Conservation (phyloP, 2,113 vertebrate genomes). For the Zapornia atra region DNA sequence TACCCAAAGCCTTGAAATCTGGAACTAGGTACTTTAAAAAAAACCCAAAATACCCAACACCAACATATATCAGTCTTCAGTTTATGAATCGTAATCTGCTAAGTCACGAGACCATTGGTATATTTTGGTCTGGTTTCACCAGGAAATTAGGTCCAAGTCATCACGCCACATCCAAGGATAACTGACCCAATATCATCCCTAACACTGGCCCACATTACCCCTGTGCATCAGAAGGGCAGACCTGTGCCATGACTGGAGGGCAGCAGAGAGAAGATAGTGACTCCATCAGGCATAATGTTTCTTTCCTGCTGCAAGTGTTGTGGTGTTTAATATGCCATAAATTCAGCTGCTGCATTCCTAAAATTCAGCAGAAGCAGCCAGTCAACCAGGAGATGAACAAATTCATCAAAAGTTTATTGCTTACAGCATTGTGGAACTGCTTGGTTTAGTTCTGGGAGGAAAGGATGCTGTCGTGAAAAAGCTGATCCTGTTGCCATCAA, state of each 20-base stretch:
- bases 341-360: not conserved
- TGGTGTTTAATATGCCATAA: not conserved
- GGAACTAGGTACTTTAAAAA: not conserved
- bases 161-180: not conserved
- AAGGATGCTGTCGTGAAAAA: not conserved
- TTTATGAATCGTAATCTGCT: not conserved
- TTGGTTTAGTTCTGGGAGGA: not conserved
- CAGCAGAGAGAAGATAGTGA: rapidly evolving
- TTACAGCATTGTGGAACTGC: not conserved
- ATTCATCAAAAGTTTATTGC: not conserved
- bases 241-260: not conserved
- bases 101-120: rapidly evolving
- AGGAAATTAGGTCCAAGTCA: not conserved
- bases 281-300: not conserved
- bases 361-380: not conserved
- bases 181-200: not conserved
- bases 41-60: not conserved
- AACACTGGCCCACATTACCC: not conserved
- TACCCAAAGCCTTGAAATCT: not conserved
- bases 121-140: not conserved
- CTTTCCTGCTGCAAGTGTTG: not conserved
- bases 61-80: not conserved
- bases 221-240: not conserved
- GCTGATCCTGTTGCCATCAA: not conserved
- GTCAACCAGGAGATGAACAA: not conserved